A percentile compares a stretch with the other conserved stretches of the same genome.
phyloP scores from a whole-genome alignment of 64 coral and sea anemone genomes.

The Montipora capricornis region DNA sequence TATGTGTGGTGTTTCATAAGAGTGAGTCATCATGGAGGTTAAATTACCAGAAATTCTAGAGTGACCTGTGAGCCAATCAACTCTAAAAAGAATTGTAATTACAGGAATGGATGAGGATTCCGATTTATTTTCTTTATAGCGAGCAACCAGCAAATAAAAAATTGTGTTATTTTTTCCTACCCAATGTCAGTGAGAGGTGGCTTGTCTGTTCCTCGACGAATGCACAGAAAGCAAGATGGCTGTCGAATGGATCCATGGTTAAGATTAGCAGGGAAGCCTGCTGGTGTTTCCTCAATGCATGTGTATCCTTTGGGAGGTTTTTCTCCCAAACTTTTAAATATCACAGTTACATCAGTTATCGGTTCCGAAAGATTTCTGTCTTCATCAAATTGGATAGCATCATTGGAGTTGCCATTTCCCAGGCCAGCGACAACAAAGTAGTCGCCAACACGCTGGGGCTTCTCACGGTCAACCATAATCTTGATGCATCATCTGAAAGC shows the following conservation, averaged over 20 bases:
- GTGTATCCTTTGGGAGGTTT: slow-evolving; percentile 75
- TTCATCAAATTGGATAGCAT: slow-evolving; percentile 71
- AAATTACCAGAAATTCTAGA: neutral
- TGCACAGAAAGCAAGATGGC: slow-evolving; percentile 88
- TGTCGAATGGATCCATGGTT: slow-evolving; percentile 96
- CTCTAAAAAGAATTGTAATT: too few species aligned
- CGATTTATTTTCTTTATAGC: too few species aligned
- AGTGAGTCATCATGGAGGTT: too few species aligned
- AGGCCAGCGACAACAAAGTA: slow-evolving; percentile 99
- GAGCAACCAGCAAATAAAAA: too few species aligned
- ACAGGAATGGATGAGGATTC: too few species aligned
- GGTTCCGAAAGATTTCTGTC: slow-evolving; percentile 75
- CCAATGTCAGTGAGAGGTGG: slow-evolving; percentile 96
- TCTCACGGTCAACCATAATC: slow-evolving; percentile 87
- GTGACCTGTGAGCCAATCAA: neutral
- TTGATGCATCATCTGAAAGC: neutral
- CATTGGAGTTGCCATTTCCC: slow-evolving; percentile 55
- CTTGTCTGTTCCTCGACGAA: slow-evolving; percentile 89
- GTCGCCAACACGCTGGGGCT: slow-evolving; percentile 95
- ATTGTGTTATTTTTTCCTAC: slow-evolving; percentile 35
- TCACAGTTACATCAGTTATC: slow-evolving; percentile 95
- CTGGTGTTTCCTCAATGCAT: slow-evolving; percentile 90
- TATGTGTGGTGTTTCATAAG: too few species aligned
- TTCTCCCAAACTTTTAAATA: slow-evolving; percentile 94
- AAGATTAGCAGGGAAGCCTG: slow-evolving; percentile 85